A percentile compares a stretch with the other conserved stretches of the same genome.
phyloP scores from a whole-genome alignment of 2,888 invertebrate species.

The Drosophila anceps region DNA sequence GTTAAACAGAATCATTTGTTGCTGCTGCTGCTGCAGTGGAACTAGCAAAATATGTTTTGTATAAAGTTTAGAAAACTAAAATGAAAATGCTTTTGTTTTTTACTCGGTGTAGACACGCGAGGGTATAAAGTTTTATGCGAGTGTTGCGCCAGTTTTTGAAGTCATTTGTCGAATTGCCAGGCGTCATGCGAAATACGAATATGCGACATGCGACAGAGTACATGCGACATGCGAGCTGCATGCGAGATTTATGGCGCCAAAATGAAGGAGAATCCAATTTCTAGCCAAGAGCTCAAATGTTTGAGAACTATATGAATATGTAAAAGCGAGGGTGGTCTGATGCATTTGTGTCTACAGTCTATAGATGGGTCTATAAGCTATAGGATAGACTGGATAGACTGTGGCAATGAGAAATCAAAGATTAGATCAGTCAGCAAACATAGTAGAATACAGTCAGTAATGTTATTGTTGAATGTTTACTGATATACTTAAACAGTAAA shows the following conservation, averaged over 20 bases:
- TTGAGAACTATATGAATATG: conserved; percentile 13
- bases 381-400: too few relatives aligned
- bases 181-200: conserved; percentile 36
- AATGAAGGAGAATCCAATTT: conserved; percentile 15
- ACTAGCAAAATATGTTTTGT: conserved; percentile 8
- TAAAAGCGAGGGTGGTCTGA: neutral
- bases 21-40: neutral
- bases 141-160: conserved; percentile 55
- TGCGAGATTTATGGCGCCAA: conserved; percentile 59
- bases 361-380: too few relatives aligned
- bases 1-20: conserved; percentile 27
- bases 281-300: conserved; percentile 29
- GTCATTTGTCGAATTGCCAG: conserved; percentile 59
- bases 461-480: too few relatives aligned
- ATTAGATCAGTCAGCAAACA: too few relatives aligned
- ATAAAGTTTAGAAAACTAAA: conserved; percentile 22
- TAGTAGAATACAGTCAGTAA: too few relatives aligned
- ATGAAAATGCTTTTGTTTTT: conserved; percentile 5
- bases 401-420: too few relatives aligned
- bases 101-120: conserved; percentile 42
- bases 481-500: too few relatives aligned
- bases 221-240: conserved; percentile 33
- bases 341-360: neutral
- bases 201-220: conserved; percentile 34
- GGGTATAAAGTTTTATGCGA: conserved; percentile 54